Conservation (phyloP, 64 coral and sea anemone species). For the Stichodactyla mertensii region DNA sequence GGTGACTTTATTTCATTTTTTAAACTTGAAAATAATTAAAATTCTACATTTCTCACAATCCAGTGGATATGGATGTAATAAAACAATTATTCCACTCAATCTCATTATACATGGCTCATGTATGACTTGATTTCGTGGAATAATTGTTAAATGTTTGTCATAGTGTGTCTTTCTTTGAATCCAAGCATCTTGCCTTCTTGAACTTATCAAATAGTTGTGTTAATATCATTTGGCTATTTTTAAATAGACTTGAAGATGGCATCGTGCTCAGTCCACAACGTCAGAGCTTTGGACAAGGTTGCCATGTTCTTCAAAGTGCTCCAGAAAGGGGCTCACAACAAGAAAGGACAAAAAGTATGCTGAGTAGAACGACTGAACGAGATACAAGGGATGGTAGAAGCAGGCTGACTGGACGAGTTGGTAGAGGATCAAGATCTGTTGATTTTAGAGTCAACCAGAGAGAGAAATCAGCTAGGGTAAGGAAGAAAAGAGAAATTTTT, state of each 20-base stretch:
- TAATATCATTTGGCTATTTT: no score
- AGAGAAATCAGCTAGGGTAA: conserved; percentile 28
- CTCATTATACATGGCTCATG: no score
- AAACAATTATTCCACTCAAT: no score
- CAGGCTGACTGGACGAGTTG: conserved; percentile 80
- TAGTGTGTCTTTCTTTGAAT: no score
- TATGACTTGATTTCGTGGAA: no score
- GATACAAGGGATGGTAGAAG: conserved; percentile 71
- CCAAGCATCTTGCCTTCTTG: no score
- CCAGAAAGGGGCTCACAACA: conserved; percentile 51
- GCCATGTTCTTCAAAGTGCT: conserved; percentile 84
- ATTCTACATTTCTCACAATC: no score
- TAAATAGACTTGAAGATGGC: conserved; percentile 77
- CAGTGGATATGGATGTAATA: no score
- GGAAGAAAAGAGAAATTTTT: neutral
- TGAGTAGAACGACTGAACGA: conserved; percentile 66
- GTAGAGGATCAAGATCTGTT: conserved; percentile 52
- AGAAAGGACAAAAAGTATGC: conserved; percentile 65
- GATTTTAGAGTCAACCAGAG: conserved; percentile 42
- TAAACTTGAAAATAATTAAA: no score
- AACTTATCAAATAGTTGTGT: no score
- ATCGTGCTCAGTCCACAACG: conserved; percentile 88
- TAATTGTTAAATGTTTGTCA: no score
- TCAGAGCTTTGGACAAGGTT: conserved; percentile 92
- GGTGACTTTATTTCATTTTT: no score